Base-by-base conservation (phyloP, 2,888 invertebrate genomes). In the Chrysomela aeneicollis region DNA sequence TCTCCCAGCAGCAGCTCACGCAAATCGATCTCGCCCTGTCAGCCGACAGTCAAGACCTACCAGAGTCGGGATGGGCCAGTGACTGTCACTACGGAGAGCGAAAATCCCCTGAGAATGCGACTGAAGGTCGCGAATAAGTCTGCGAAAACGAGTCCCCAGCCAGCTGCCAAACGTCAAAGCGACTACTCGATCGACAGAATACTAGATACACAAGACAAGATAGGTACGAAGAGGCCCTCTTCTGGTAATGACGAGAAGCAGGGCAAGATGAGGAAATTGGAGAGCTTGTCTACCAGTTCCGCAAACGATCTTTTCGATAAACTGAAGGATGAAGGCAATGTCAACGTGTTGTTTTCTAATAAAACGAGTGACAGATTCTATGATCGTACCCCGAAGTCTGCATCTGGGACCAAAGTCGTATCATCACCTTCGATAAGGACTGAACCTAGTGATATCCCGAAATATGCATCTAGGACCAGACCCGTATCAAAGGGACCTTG, bases 311-410 rank as follows among this genome's bases (percentile, higher is more conserved):
- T 42, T 2, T 42, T 42, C 6, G 42, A 42, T 42, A n/a, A 15
- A 15, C 42, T 42, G n/a, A 42, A 42, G 42, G 42, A 42, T 15
- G 42, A 42, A 42, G 42, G 42, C n/a, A 1, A 1, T 15, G 6
- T 42, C 42, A 42, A 42, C 42, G 42, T 42, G 42, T 42, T n/a
- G 42, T 42, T 42, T 42, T 42, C 42, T 4, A 42, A 15, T 12
- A 42, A 42, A 42, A 42, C 15, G n/a, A 10, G n/a, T 42, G 42
- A 42, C 15, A 42, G n/a, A 15, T 42, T 15, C 6, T 15, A 15
- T 42, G 42, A 42, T 4, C n/a, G 42, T 26, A 26, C 26, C 4
- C 26, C 26, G 26, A 26, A 26, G 26, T 26, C n/a, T 42, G 6
- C 12, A 15, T 12, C 42, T 42, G 2, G 42, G 15, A n/a, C 42